Evolutionary conservation across 2,797 vertebrate genomes (phyloP), one percentile per base, ranked within the genome.

Genomic region (Chelmon rostratus): DNA sequence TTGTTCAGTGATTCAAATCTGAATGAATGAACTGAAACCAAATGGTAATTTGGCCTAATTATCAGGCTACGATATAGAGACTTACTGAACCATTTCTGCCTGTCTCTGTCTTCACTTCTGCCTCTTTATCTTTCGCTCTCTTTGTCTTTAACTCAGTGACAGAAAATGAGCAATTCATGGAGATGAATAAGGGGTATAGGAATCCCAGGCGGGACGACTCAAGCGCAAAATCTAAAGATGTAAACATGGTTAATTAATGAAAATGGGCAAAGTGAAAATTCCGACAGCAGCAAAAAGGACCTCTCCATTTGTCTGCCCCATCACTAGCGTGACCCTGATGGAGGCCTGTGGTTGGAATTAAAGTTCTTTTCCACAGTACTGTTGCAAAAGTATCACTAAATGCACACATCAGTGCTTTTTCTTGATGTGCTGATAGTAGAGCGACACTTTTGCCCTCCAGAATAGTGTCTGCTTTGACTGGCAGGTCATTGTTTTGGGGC

Each of bases 401-500:
- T 47, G 11, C 54, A 42, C 62, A 58, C 35, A n/a, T 25, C 33
- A 13, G 42, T 62, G 13, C 8, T 5, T 76, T 67, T 71, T 56
- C 18, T 61, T 52, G 72, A 46, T 79, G 42, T 59, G 18, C 31
- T 7, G 46, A 74, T 46, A 65, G n/a, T 5, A 49, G 63, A 57
- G 16, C 7, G 47, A 74, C 46, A 75, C 46, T 52, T 83, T 77
- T 64, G 53, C 69, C 61, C 73, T 76, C 52, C 74, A 12, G 56
- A 73, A 63, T 61, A 66, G 58, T 59, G 66, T 80, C 75, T 56
- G 49, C 8, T 59, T 52, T 93, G 93, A 94, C 68, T 92, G 93
- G 88, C 91, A 88, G 84, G 80, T 84, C 85, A 89, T 92, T 92
- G 91, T 93, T 93, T 91, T 87, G 38, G 74, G 79, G 80, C 73